Evolutionary conservation across 64 coral and sea anemone species (phyloP).

Genomic region (Acropora yongei): DNA sequence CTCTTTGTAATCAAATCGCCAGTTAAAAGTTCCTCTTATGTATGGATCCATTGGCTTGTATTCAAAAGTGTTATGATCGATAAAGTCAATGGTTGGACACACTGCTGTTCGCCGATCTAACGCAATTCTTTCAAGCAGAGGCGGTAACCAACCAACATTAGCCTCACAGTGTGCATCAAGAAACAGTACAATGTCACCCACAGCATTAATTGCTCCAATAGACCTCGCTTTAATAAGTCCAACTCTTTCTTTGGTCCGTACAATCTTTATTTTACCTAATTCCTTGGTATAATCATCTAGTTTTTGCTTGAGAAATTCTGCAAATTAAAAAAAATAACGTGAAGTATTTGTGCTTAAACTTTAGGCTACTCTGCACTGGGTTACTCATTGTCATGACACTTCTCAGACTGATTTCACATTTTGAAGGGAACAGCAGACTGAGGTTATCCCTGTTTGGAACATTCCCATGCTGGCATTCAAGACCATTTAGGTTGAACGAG

Average conservation of each 20-base stretch:
- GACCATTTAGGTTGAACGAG: no score
- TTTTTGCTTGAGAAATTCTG: conserved; percentile 87
- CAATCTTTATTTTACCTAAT: conserved; percentile 84
- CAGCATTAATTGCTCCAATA: conserved; percentile 83
- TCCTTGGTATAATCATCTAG: conserved; percentile 76
- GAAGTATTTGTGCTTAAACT: neutral
- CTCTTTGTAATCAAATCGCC: conserved; percentile 99
- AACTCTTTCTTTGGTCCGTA: conserved; percentile 88
- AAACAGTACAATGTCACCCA: conserved; percentile 89
- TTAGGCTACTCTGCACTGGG: no score
- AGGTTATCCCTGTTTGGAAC: no score
- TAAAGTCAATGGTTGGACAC: conserved; percentile 99
- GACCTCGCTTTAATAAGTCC: conserved; percentile 92
- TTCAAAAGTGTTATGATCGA: conserved; percentile 99
- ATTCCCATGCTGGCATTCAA: no score
- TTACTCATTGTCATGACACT: no score
- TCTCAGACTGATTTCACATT: no score
- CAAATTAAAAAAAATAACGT: neutral
- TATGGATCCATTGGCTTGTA: conserved; percentile 99
- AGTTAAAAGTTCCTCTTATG: conserved; percentile 95
- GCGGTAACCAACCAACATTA: conserved; percentile 95
- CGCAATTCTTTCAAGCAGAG: conserved; percentile 88
- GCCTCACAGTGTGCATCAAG: conserved; percentile 96
- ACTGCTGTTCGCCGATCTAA: conserved; percentile 79
- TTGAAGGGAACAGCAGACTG: no score